Evolutionary conservation across 1,140 invertebrate species (phyloP), one percentile per base, ranked within the genome.

Genomic region (Leptinotarsa undecemlineata): DNA sequence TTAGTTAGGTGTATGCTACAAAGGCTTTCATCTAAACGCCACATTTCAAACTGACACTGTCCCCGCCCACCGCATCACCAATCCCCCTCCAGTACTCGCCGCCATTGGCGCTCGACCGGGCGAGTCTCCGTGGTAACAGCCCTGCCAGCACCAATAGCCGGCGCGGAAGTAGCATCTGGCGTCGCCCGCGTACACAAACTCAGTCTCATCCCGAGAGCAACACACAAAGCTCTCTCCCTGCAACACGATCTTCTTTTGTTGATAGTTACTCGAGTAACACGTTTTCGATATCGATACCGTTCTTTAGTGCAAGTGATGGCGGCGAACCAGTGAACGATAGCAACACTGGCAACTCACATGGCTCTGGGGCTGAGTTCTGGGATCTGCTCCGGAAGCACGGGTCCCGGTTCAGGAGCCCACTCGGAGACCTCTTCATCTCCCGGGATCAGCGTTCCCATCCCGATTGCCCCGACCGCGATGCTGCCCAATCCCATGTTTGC

Each of bases 401-500:
- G 82, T 69, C 81, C 83, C 70, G 80, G 78, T 74, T 86, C 81
- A 74, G 82, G 79, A 48, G 81, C 72, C 72, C 83, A 82, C 75
- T 83, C 85, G 78, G 82, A 86, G 71, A 81, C 84, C 21, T 83
- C 82, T 77, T 86, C 87, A 76, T 85, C 86, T 76, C 84, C 85
- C 23, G 85, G 84, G 19, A 78, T 85, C 68, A 82, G 79, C 75
- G 82, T 84, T 23, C 83, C 84, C 83, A 84, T 85, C 80, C 86
- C 82, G 72, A 85, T 88, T 77, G 86, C 87, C 71, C 86, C 88
- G 66, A 86, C 85, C 14, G 86, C 88, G 72, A 87, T 90, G 71
- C 81, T 90, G 78, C 90, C 92, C 75, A 93, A 92, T 71, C 93
- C 94, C 21, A 90, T 96, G 85, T 92, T 96, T 85, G 93, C 94